Evolutionary conservation across 2,113 vertebrate species (phyloP), one percentile per base, ranked within the genome.

Genomic region (Rhynchomys soricoides): DNA sequence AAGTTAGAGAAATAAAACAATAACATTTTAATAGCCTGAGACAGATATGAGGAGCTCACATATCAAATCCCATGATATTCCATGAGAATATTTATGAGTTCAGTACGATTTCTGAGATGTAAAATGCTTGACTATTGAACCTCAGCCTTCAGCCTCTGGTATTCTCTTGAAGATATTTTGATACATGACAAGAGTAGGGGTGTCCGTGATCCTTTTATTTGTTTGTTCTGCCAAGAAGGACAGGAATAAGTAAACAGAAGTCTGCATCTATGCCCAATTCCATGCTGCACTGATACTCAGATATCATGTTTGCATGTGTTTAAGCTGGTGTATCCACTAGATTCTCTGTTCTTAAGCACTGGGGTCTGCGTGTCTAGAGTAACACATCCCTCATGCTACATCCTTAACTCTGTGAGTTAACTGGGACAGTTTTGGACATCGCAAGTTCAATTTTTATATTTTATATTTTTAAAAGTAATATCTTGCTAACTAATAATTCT

Each of bases 181-280:
- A 45, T 82, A 59, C 86, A 43, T 26, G 71, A 93, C 59, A 93
- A 91, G 9, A 50, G 17, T 89, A 66, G 11, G 43, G 37, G 15
- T 17, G 3, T 9, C 26, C 43, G 12, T 34, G 75, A 48, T 9
- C 21, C 26, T 59, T 83, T 4, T 73, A 1, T 75, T 92, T 86
- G 1, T n/a, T 87, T 71, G 3, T 88, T 88, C 52, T 64, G 37
- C 48, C 78, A 92, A 91, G 21, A 95, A 94, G 29, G 43, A 13
- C 22, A 82, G 74, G 79, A 70, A 85, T 90, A 90, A 93, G 75
- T 94, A 68, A 68, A 93, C 92, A 62, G 31, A 91, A 87, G 34
- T 17, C 24, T 52, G 22, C 8, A 71, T 10, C 77, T 74, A 34
- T 12, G 50, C 26, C 26, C 9, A 8, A 17, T 45, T 86, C 71